A percentile compares a stretch with the other conserved stretches of the same genome.
Evolutionary conservation across 2,113 vertebrate genomes (phyloP).

Genomic region (Arvicanthis niloticus): DNA sequence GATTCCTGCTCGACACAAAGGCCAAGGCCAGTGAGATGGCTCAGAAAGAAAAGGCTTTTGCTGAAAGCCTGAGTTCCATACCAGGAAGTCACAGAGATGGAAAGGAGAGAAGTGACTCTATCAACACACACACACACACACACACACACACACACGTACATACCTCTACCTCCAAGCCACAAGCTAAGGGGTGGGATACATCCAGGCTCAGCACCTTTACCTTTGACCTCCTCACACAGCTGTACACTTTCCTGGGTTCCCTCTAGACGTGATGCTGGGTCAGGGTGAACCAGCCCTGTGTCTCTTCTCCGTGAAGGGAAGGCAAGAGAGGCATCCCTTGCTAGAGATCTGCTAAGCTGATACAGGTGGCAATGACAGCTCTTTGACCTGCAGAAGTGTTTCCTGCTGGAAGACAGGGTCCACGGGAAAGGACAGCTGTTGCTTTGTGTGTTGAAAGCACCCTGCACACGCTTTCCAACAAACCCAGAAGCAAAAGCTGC

Average conservation of each 20-base stretch:
- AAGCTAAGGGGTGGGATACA: not conserved
- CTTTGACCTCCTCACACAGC: not conserved
- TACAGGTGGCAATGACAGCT: not conserved
- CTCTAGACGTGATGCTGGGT: not conserved
- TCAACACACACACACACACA: not conserved
- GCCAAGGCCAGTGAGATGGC: not conserved
- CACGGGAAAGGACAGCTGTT: not conserved
- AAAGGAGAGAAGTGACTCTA: not conserved
- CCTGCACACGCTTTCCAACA: not conserved
- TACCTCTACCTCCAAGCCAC: not conserved
- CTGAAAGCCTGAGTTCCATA: not conserved
- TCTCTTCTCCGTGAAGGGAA: not conserved
- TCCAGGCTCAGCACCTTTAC: not conserved
- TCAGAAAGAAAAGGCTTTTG: not conserved
- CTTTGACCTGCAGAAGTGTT: accelerated
- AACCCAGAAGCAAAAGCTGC: not conserved
- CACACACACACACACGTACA: not conserved
- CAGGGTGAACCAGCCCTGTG: no score
- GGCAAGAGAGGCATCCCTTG: not conserved
- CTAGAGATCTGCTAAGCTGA: not conserved
- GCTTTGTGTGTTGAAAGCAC: not conserved
- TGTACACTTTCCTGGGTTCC: accelerated
- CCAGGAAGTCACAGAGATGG: not conserved
- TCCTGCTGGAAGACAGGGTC: not conserved
- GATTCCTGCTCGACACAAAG: not conserved